Base-by-base conservation (phyloP, 2,888 invertebrate genomes). In the Schizotus pectinicornis region DNA sequence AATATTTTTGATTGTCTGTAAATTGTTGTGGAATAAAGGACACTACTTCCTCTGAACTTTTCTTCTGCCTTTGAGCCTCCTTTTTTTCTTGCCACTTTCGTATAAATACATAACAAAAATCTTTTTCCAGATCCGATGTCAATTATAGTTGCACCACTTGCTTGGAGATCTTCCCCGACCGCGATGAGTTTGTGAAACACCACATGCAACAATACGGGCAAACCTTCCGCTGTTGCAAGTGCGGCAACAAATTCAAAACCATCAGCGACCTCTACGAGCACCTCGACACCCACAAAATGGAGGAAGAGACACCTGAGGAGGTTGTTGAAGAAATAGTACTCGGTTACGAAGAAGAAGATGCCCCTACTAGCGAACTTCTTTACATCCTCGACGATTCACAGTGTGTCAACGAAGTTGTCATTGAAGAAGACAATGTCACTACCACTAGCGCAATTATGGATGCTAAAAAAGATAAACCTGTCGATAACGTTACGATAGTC, bases 71-170 rank as follows among this genome's bases (percentile, higher is more conserved):
- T 30, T 7, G 5, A 14, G 6, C 32, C 22, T 22, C 22, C 22
- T 22, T 30, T 46, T 45, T 31, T 32, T 38, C 2, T 12, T 45
- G 12, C 14, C n/a, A 8, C 32, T 9, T 45, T 33, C 31, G 30
- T 30, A 13, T 33, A 13, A 45, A 32, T 45, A 45, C 45, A 47
- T 36, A 31, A 39, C 48, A 22, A 22, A 22, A 22, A 50, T 56
- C 52, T 53, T 47, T 67, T 68, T 68, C 31, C 64, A 68, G 63
- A 59, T 67, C 58, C 9, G 49, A 61, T 32, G 60, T 63, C 30
- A 67, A 65, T 42, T 77, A 74, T 65, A 75, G 76, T 61, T 79
- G 79, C 60, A 78, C 77, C 51, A 74, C 79, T 55, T 79, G 79
- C 62, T 67, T 64, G 3, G 65, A 67, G 42, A 58, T 75, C 39